Conservation (phyloP, 2,113 vertebrate genomes). For the Aptenodytes forsteri region DNA sequence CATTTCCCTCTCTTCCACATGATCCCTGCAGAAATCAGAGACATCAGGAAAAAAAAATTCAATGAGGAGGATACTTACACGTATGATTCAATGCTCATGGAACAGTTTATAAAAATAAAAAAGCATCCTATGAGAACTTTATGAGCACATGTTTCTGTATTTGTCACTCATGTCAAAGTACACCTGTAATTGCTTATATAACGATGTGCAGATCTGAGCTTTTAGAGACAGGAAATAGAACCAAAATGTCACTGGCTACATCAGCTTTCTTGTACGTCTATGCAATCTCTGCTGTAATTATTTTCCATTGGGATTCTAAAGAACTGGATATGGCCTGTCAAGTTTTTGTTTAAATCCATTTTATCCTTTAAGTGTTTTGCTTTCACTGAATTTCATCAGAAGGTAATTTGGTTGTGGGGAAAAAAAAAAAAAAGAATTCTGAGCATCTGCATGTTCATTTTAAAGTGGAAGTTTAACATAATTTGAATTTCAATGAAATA, state of each 20-base stretch:
- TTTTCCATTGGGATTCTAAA: conserved; percentile 12
- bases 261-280: background rate
- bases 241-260: background rate
- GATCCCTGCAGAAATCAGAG: background rate
- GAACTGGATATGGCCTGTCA: background rate
- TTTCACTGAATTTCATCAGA: conserved; percentile 47
- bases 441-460: conserved; percentile 22
- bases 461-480: conserved; percentile 14
- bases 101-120: background rate
- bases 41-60: background rate
- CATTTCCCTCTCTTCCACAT: background rate
- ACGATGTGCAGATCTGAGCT: background rate
- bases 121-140: background rate
- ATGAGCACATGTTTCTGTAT: background rate
- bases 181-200: background rate
- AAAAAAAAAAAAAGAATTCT: background rate
- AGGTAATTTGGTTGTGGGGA: background rate
- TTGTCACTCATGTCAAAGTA: background rate
- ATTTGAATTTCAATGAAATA: conserved; percentile 57
- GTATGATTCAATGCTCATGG: background rate
- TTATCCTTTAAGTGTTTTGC: conserved; percentile 6
- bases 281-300: background rate
- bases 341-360: conserved; percentile 1
- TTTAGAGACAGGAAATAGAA: background rate
- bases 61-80: background rate